Base-by-base conservation (phyloP, 2,113 vertebrate species). In the Petrocephalus microphthalmus region DNA sequence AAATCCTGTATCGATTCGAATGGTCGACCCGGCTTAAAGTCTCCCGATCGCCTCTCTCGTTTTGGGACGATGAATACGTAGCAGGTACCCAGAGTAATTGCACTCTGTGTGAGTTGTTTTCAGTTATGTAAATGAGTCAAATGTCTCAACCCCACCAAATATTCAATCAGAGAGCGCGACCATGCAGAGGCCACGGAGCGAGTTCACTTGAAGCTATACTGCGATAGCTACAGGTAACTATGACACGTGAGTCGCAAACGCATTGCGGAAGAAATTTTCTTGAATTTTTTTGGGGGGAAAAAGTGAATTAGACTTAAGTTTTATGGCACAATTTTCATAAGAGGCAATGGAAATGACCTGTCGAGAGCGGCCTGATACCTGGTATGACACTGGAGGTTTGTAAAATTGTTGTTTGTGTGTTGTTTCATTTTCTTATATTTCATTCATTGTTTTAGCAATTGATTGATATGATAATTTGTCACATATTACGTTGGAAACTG, bases 111-210 rank as follows among this genome's bases (percentile, higher is more conserved):
- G 19, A 56, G 33, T 45, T 37, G 88, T 54, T 85, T 88, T 74
- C 64, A 78, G 84, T n/a, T 86, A 96, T 95, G 95, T 94, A 95
- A 96, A 96, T 95, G 94, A 96, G 93, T 90, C 93, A 94, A 94
- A 94, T 91, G 95, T 95, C 95, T 96, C 95, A 95, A 96, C 95
- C 95, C 94, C 91, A 92, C 93, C 93, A 92, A 95, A 95, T 95
- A 95, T 94, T 91, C 94, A 96, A 94, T 94, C 95, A 95, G 95
- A 95, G 95, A 95, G 94, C 95, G 94, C 91, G 95, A 95, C 94
- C 94, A 42, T 3, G 42, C 42, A 92, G 91, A 91, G 93, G 94
- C 94, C 94, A 91, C 89, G 92, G 91, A 93, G 91, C 92, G 92
- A 93, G 91, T 91, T 94, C 93, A 92, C 89, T 91, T 93, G 92